These are phyloP conservation scores for Amazona vittata DNA, from an alignment of 2,113 vertebrate genomes.

Conservation along the genomic window DNA sequence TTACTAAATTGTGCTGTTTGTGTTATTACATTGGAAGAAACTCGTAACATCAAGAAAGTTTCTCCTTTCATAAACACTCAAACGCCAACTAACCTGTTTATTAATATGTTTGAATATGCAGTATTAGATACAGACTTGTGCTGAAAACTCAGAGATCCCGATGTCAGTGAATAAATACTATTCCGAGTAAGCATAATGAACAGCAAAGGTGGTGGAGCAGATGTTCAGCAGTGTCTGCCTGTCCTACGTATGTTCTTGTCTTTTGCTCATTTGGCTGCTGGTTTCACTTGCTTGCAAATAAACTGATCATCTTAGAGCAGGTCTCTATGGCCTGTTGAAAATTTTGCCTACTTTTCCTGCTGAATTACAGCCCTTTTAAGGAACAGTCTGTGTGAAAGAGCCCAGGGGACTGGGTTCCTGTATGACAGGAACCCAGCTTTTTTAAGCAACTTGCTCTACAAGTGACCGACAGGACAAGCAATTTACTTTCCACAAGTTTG, in stretches of 20 bases:
- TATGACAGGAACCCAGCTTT: not conserved
- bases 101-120: not conserved
- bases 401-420: not conserved
- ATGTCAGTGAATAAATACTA: not conserved
- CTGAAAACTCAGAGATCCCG: not conserved
- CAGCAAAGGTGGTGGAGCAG: not conserved
- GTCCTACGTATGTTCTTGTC: not conserved
- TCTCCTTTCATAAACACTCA: not conserved
- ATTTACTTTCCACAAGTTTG: not conserved
- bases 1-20: not conserved
- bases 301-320: not conserved
- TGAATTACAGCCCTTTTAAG: not conserved
- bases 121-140: not conserved
- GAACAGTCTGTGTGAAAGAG: not conserved
- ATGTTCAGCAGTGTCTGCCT: not conserved
- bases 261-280: not conserved
- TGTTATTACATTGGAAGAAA: not conserved
- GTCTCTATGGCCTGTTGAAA: not conserved
- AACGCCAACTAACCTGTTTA: not conserved
- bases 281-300: not conserved
- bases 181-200: not conserved
- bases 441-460: not conserved
- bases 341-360: not conserved
- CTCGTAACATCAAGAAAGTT: not conserved
- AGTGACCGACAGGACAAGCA: not conserved